These are phyloP conservation scores for Serranus cabrilla DNA, from an alignment of 2,797 vertebrate species.

Conservation along the genomic window DNA sequence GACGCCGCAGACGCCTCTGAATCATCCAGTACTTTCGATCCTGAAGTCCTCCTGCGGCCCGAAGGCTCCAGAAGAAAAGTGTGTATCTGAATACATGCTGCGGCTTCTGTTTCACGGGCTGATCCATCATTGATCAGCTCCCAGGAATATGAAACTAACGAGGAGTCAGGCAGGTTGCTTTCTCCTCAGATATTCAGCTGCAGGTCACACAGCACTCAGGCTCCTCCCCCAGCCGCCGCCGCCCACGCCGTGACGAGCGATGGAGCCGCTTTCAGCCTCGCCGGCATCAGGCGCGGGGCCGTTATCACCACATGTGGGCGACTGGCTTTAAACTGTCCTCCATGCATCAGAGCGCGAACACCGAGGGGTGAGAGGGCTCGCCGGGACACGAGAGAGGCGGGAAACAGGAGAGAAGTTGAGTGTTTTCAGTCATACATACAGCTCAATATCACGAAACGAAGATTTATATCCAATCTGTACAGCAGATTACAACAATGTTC, in stretches of 20 bases:
- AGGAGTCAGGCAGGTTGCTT: neutral
- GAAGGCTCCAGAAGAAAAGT: neutral
- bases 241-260: neutral
- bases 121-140: constrained; percentile 17
- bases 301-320: constrained; percentile 42
- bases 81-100: neutral
- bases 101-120: constrained; percentile 4
- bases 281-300: constrained; percentile 3
- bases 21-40: constrained; percentile 14
- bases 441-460: too few relatives aligned
- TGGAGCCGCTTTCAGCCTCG: constrained; percentile 1
- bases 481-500: too few relatives aligned
- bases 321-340: constrained; percentile 33
- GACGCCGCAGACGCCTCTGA: constrained; percentile 15
- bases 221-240: neutral
- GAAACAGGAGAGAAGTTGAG: too few relatives aligned
- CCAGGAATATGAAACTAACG: too few relatives aligned
- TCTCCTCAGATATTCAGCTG: constrained; percentile 23
- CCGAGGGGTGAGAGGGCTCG: neutral
- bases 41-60: neutral
- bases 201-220: neutral
- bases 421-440: too few relatives aligned
- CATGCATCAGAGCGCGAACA: constrained; percentile 36
- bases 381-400: too few relatives aligned
- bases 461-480: too few relatives aligned